Evolutionary conservation across 2,113 vertebrate species (phyloP).

Genomic region (Hystrix cristata): DNA sequence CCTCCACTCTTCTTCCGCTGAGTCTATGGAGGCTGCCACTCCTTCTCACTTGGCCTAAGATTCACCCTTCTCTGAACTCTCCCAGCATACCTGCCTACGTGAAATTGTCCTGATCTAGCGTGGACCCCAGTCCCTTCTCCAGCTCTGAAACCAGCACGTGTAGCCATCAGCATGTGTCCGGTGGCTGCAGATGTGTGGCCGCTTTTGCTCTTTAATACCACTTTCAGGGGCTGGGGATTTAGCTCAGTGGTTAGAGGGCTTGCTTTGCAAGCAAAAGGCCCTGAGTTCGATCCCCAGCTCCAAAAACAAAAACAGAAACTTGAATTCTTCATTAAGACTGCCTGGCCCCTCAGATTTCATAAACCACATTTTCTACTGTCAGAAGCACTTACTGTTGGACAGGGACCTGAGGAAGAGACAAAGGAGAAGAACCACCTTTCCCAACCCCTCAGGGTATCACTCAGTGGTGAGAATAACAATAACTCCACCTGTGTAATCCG

Average conservation of each 20-base stretch:
- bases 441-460: not conserved
- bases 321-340: conserved; percentile 77
- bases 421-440: conserved; percentile 45
- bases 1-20: not conserved
- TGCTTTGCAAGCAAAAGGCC: too few species aligned
- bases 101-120: not conserved
- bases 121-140: not conserved
- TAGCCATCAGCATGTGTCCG: not conserved
- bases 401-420: conserved; percentile 11
- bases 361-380: conserved; percentile 56
- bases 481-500: not conserved
- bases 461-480: conserved; percentile 21
- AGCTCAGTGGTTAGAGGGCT: too few species aligned
- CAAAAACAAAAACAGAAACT: too few species aligned
- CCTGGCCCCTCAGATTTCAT: conserved; percentile 62
- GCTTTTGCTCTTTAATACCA: too few species aligned
- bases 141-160: not conserved
- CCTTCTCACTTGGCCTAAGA: not conserved
- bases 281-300: too few species aligned
- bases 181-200: too few species aligned
- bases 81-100: not conserved
- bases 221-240: not conserved
- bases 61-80: not conserved
- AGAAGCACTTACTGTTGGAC: conserved; percentile 43
- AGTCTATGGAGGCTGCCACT: not conserved